A percentile compares a stretch with the other conserved stretches of the same genome.
These are phyloP conservation scores for Donacobius atricapilla DNA, from an alignment of 2,113 vertebrate species.

Conservation along the genomic window DNA sequence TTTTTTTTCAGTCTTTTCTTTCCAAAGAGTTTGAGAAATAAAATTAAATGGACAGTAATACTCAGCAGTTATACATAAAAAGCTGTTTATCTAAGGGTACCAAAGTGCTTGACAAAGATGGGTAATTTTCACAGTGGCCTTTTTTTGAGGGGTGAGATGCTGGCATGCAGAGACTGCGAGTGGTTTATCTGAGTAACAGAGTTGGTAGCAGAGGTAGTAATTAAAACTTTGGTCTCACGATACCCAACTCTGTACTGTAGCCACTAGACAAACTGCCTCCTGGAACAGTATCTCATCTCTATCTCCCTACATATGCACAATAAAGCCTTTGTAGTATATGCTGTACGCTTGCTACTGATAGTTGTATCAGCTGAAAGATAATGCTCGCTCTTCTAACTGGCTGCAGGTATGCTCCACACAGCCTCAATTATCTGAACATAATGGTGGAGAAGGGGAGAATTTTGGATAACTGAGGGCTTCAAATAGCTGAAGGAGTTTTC, in stretches of 20 bases:
- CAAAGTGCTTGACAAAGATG: constrained; percentile 33
- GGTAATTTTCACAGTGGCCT: constrained; percentile 34
- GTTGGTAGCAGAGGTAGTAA: constrained; percentile 51
- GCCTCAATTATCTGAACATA: constrained; percentile 52
- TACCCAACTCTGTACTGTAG: constrained; percentile 61
- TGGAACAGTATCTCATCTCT: constrained; percentile 49
- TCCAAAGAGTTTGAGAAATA: background rate
- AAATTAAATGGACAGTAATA: constrained; percentile 22
- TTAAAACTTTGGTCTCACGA: constrained; percentile 66
- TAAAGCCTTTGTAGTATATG: constrained; percentile 64
- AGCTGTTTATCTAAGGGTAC: constrained; percentile 47
- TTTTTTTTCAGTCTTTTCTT: background rate
- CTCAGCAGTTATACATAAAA: background rate
- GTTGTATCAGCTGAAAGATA: constrained; percentile 69
- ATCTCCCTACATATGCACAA: constrained; percentile 67
- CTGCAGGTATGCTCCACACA: constrained; percentile 36
- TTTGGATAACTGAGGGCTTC: constrained; percentile 28
- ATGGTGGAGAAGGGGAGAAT: constrained; percentile 25
- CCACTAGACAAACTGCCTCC: constrained; percentile 62
- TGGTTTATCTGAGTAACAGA: constrained; percentile 31
- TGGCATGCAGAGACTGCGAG: constrained; percentile 34
- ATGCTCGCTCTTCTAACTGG: constrained; percentile 47
- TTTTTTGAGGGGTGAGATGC: constrained; percentile 24
- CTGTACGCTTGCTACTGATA: constrained; percentile 67
- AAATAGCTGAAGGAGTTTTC: background rate